Base-by-base conservation (phyloP, 2,113 vertebrate species). In the Lota lota region DNA sequence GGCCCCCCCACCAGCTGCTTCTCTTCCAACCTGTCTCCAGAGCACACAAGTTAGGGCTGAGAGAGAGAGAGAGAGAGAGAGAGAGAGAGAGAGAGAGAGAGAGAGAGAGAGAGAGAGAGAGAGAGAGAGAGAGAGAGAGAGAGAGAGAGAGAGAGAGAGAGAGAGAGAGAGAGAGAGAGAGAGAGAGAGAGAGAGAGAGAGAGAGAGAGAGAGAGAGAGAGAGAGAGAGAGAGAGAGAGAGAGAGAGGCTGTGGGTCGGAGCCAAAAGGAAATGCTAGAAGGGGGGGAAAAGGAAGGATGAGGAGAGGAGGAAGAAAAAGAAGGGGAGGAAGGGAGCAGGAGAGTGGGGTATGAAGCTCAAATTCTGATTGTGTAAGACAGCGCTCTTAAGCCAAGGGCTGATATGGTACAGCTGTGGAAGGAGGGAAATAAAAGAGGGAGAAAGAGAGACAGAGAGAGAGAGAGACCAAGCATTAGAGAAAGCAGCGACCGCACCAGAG, bases 321-420 rank as follows among this genome's bases (percentile, higher is more conserved):
- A 74, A 15, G 21, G 10, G 47, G 7, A 76, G 63, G 65, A 18
- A n/a, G 20, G 16, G 18, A 6, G 67, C 75, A 76, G 77, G 15
- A 69, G 61, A 69, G 53, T 79, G 74, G 78, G 65, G 62, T 20
- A 73, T 33, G 73, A 11, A 60, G 83, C 66, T 78, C 24, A 54
- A 83, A 50, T 61, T 66, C 78, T 74, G 72, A 84, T 84, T 82
- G 73, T 72, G 83, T 75, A 83, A 83, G 73, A 82, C 78, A 79
- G 80, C 67, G 8, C 36, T 40, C 36, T 40, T 61, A 72, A 68
- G 82, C 86, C 83, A 79, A 64, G 65, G 66, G 36, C 77, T 89
- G 87, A 90, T 88, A 87, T 80, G 82, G 75, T 81, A 69, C 90
- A 89, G 90, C 90, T 91, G 88, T 83, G 65, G 78, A 78, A 65